Percentiles rank a stretch among this genome's conserved stretches.
Conservation (phyloP, 2,113 vertebrate genomes). For the Microcebus murinus region DNA sequence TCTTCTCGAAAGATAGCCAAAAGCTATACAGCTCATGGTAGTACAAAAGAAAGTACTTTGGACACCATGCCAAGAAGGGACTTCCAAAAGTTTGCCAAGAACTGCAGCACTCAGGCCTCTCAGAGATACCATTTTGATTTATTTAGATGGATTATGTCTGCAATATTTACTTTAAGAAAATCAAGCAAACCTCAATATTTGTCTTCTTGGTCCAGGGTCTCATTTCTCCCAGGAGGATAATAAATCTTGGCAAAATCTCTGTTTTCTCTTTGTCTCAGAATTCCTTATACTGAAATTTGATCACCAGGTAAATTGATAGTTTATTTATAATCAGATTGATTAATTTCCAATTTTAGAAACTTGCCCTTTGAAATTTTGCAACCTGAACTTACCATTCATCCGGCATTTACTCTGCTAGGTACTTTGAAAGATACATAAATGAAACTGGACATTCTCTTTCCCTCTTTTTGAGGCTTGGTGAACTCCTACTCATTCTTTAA, state of each 20-base stretch:
- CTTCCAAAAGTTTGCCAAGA: constrained; percentile 10
- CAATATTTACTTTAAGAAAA: constrained; percentile 42
- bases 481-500: background rate
- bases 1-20: constrained; percentile 27
- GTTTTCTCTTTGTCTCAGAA: constrained; percentile 16
- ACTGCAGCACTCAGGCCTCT: background rate
- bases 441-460: background rate
- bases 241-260: background rate
- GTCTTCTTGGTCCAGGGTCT: background rate
- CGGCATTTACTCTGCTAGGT: background rate
- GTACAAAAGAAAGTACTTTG: background rate
- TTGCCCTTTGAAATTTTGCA: constrained; percentile 34
- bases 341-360: constrained; percentile 45
- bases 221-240: background rate
- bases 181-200: constrained; percentile 31
- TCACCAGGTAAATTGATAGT: background rate
- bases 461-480: background rate
- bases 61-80: background rate
- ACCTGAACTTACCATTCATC: background rate
- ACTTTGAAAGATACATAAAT: background rate
- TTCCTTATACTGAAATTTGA: constrained; percentile 50
- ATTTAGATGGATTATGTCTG: constrained; percentile 16
- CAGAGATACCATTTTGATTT: background rate
- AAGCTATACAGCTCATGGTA: too few relatives aligned
- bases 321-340: constrained; percentile 35